phyloP scores from a whole-genome alignment of 2,888 invertebrate genomes.

The Tipula helvola region DNA sequence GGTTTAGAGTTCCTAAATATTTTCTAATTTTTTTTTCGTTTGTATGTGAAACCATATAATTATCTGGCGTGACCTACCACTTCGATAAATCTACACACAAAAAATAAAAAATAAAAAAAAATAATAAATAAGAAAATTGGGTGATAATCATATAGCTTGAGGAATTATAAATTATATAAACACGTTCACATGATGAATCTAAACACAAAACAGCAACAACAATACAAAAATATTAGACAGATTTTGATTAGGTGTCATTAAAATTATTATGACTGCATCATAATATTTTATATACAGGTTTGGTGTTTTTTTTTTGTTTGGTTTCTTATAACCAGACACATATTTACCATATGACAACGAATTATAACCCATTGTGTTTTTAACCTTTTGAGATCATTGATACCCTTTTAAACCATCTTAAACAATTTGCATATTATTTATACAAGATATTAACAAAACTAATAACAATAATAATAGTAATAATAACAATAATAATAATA shows the following conservation, averaged over 20 bases:
- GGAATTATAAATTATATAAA: not conserved
- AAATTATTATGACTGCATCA: not conserved
- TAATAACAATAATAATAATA: not conserved
- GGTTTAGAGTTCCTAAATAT: not conserved
- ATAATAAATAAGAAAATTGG: not conserved
- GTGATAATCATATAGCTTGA: conserved; percentile 4
- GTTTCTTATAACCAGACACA: not conserved
- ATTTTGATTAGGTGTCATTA: conserved; percentile 4
- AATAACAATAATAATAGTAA: not conserved
- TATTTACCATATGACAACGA: not conserved
- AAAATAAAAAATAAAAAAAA: not conserved
- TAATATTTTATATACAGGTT: not conserved
- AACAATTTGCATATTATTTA: not conserved
- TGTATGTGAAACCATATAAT: not conserved
- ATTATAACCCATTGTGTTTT: not conserved
- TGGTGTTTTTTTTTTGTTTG: not conserved
- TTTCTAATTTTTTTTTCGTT: not conserved
- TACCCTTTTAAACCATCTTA: not conserved
- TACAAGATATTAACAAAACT: not conserved
- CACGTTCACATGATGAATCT: not conserved
- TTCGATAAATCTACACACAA: not conserved
- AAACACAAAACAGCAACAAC: not conserved
- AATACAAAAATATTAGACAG: not conserved
- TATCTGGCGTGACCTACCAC: conserved; percentile 8
- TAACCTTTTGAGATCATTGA: not conserved